phyloP scores from a whole-genome alignment of 37 sponge, comb jelly and placozoan genomes.

The Chondrilla cf. caribensis region DNA sequence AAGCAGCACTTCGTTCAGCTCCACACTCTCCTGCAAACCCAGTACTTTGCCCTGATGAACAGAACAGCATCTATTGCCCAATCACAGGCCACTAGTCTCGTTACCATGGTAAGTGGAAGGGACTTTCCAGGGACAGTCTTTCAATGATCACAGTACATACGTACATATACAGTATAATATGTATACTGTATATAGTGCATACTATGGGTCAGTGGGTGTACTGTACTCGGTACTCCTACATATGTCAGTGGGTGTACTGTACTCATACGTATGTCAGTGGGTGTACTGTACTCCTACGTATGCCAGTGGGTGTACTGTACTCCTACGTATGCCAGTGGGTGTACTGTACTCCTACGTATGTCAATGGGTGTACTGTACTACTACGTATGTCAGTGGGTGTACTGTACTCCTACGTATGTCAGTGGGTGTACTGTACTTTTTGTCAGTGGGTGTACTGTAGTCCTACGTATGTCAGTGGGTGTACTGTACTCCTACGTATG shows the following conservation, averaged over 20 bases:
- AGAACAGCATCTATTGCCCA: background rate
- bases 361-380: background rate
- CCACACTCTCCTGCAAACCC: background rate
- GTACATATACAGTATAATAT: too few species aligned
- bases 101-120: background rate
- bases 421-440: background rate
- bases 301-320: background rate
- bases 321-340: background rate
- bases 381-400: background rate
- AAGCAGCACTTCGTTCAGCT: background rate
- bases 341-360: background rate
- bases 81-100: background rate
- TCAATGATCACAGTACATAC: too few species aligned
- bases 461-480: background rate
- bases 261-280: background rate
- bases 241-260: too few species aligned
- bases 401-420: background rate
- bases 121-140: too few species aligned
- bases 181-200: too few species aligned
- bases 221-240: too few species aligned
- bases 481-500: background rate
- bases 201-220: too few species aligned
- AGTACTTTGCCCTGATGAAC: constrained; percentile 6
- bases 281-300: too few species aligned
- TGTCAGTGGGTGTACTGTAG: background rate